A percentile compares a stretch with the other conserved stretches of the same genome.
Conservation (phyloP, 1,140 invertebrate species). For the Bombus turneri region DNA sequence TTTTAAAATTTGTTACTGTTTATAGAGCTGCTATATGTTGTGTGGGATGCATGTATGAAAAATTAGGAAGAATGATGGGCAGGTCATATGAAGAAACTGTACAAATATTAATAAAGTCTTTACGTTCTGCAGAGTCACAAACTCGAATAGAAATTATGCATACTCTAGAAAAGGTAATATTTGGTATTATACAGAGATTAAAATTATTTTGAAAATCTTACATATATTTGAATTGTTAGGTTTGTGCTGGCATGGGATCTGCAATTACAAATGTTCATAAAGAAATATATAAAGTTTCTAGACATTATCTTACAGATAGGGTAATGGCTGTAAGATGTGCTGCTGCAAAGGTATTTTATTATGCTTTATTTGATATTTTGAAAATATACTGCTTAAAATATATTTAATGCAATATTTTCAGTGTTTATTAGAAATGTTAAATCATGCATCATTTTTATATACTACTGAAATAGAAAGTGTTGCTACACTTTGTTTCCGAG, state of each 20-base stretch:
- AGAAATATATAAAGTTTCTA: constrained; percentile 95
- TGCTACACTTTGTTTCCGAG: constrained; percentile 93
- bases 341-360: constrained; percentile 87
- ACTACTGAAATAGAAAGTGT: constrained; percentile 95
- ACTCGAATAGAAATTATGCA: constrained; percentile 98
- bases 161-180: constrained; percentile 93
- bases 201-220: constrained; percentile 33
- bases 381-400: constrained; percentile 5
- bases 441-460: constrained; percentile 93
- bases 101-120: constrained; percentile 93
- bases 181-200: not conserved
- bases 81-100: constrained; percentile 99
- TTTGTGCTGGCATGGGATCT: constrained; percentile 93
- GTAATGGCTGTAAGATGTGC: constrained; percentile 95
- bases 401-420: constrained; percentile 74
- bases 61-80: constrained; percentile 98
- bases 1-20: constrained; percentile 53
- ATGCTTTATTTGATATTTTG: not conserved
- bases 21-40: constrained; percentile 97
- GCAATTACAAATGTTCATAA: constrained; percentile 94
- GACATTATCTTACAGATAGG: constrained; percentile 93
- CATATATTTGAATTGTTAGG: constrained; percentile 75
- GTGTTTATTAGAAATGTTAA: constrained; percentile 95
- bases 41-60: constrained; percentile 98
- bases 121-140: constrained; percentile 97